Base-by-base conservation (phyloP, 2,797 vertebrate genomes). In the Poecile montanus region DNA sequence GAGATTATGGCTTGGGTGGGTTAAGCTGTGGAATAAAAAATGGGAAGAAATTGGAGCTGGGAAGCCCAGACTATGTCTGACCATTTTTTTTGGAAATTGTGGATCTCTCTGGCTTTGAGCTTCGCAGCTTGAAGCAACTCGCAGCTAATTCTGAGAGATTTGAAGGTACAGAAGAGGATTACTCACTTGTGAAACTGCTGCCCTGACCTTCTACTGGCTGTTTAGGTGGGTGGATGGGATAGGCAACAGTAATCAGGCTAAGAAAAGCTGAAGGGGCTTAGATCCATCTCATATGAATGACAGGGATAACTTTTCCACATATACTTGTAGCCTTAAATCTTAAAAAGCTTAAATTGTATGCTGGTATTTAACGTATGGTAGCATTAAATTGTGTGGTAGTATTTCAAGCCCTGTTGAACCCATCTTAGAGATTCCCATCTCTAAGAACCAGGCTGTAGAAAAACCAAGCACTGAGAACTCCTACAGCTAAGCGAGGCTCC, bases 221-320 rank as follows among this genome's bases (percentile, higher is more conserved):
- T 92, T 83, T 73, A 32, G 38, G 67, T 88, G 47, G n/a, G 56
- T 63, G 63, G 86, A 81, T 77, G 30, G 36, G 56, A n/a, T 77
- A 62, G 87, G 15, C 77, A 86, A 63, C 16, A 42, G 25, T 47
- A 84, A 93, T 94, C 56, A 86, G 53, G 25, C 51, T 89, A 40
- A 91, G 70, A 7, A 73, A 90, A 91, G 32, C 61, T 76, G 48
- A 84, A 79, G 23, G 34, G 25, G 17, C 48, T 89, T 94, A 92
- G 51, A 89, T 78, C 15, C 60, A 78, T 20, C 60, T 83, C 58
- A 4, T 81, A 53, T 50, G 85, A 91, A 88, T 84, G 91, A 70
- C 62, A 86, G 62, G 54, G 26, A 80, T 83, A 89, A 56, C 68
- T 82, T 96, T 91, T 96, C 68, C 66, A 84, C 13, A 89, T 88